Base-by-base conservation (phyloP, 2,888 invertebrate genomes). In the Cheilosia vulpina region DNA sequence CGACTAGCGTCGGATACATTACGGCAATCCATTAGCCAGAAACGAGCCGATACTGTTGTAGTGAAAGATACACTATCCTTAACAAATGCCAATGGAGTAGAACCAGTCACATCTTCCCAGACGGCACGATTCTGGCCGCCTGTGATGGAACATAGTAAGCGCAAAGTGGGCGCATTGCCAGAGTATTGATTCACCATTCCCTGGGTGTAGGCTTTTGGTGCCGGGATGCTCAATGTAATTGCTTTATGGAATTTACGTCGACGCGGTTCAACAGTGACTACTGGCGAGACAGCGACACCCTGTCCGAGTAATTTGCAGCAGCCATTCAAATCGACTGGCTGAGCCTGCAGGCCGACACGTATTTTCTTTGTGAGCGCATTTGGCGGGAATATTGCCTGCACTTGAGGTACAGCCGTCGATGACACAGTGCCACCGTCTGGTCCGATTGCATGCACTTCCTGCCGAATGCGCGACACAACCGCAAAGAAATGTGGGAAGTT, bases 81-180 rank as follows among this genome's bases (percentile, higher is more conserved):
- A 87, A 98, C 97, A 93, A 99, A 97, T 7, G 98, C 97, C 87
- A 99, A 94, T 13, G 99, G 99, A 1, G 99, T 99, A 55, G 98
- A 98, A 34, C 99, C 99, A 0, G 99, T 99, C 11, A 99, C 99
- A 93, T 99, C 99, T 92, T 99, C 99, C 99, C 99, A 99, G 89
- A 98, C 96, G 4, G 99, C 99, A 87, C 98, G 96, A 88, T 97
- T 97, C 88, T 98, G 97, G 2, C 99, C 99, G 83, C 99, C 98
- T 92, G 98, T 98, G 88, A 99, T 98, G 80, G 98, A 98, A 93
- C 98, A 99, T 69, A 99, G 94, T 57, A 99, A 94, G 27, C 99
- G 95, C 50, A 99, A 94, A 0, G 98, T 97, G 9, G 97, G 96
- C 19, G 97, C 95, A 89, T 95, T 95, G 13, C 95, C 95, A 13